Conservation (phyloP, 2,113 vertebrate genomes). For the Chaetura pelagica region DNA sequence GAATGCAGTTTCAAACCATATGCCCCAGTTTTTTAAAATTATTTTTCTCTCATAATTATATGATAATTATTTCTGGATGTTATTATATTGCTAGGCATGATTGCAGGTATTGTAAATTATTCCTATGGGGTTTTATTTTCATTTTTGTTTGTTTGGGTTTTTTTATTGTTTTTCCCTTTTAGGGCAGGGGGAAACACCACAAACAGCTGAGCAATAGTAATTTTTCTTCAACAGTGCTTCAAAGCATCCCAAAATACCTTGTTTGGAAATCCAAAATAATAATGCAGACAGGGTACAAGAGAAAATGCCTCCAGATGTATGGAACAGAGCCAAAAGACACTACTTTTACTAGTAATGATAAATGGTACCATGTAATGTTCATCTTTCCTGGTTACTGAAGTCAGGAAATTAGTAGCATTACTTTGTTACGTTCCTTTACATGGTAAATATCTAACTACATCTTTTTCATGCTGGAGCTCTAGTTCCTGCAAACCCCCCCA, state of each 20-base stretch:
- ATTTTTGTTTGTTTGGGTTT: background rate
- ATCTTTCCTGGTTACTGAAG: background rate
- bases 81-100: background rate
- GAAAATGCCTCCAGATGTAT: background rate
- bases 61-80: background rate
- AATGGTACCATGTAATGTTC: background rate
- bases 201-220: background rate
- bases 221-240: background rate
- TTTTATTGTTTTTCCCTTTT: background rate
- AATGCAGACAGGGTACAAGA: background rate
- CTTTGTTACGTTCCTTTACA: background rate
- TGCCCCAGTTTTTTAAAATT: background rate
- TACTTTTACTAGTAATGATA: background rate
- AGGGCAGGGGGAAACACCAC: background rate
- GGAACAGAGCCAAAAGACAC: background rate
- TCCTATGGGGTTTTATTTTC: background rate
- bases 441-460: background rate
- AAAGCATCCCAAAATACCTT: background rate
- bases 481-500: background rate
- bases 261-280: background rate
- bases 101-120: background rate
- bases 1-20: background rate
- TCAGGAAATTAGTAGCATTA: background rate
- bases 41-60: background rate
- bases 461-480: background rate